Percentiles rank a stretch among this genome's conserved stretches.
phyloP scores from a whole-genome alignment of 2,888 invertebrate species.

The Noctuana brunneofusca region DNA sequence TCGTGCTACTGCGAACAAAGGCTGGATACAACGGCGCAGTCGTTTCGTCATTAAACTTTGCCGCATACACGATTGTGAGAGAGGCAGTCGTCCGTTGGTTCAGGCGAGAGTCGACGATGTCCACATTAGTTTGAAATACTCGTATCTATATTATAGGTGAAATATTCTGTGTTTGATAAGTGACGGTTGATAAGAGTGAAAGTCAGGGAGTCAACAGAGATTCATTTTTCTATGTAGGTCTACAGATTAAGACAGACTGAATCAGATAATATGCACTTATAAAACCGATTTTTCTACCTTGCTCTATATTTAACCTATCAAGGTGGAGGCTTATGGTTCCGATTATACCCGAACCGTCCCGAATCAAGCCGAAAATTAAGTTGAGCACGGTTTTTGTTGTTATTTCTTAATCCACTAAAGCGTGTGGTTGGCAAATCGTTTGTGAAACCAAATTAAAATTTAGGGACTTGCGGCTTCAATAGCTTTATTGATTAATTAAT shows the following conservation, averaged over 20 bases:
- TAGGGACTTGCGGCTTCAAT: not conserved
- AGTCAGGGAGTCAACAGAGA: not conserved
- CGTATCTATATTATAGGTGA: not conserved
- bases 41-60: slow-evolving; percentile 26
- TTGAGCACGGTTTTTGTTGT: slow-evolving; percentile 11
- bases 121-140: no score
- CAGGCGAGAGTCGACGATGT: not conserved
- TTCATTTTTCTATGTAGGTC: no score
- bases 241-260: not conserved
- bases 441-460: slow-evolving; percentile 15
- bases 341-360: slow-evolving; percentile 17
- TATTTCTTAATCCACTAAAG: slow-evolving; percentile 19
- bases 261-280: not conserved
- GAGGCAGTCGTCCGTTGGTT: not conserved
- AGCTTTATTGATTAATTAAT: not conserved
- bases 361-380: slow-evolving; percentile 14
- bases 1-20: slow-evolving; percentile 26
- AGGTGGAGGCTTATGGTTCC: slow-evolving; percentile 20
- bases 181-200: not conserved
- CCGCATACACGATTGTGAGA: not conserved
- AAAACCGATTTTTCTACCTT: slow-evolving; percentile 13
- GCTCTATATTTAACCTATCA: slow-evolving; percentile 2
- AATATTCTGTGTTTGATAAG: not conserved
- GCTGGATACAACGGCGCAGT: slow-evolving; percentile 18
- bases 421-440: slow-evolving; percentile 8